These are phyloP conservation scores for Gonocerus acuteangulatus DNA, from an alignment of 2,888 invertebrate genomes.

Conservation along the genomic window DNA sequence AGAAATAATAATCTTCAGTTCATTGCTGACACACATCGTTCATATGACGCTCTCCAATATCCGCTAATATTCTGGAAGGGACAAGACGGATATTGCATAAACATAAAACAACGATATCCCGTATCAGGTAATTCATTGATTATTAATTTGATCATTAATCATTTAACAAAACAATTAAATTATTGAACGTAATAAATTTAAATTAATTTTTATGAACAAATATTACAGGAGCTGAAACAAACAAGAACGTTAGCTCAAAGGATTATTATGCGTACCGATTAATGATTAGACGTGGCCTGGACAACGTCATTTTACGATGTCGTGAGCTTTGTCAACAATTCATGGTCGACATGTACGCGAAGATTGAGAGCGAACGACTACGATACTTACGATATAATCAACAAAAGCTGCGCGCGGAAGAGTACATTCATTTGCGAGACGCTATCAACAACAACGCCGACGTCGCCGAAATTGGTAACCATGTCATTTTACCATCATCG, in stretches of 20 bases:
- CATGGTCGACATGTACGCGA: constrained; percentile 42
- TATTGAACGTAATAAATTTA: background rate
- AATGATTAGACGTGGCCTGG: constrained; percentile 36
- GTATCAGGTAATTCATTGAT: constrained; percentile 27
- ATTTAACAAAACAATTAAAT: too few relatives aligned
- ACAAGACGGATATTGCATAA: constrained; percentile 36
- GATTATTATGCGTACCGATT: constrained; percentile 38
- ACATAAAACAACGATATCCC: constrained; percentile 30
- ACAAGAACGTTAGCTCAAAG: constrained; percentile 1
- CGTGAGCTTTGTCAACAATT: constrained; percentile 39
- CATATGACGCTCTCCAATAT: constrained; percentile 8
- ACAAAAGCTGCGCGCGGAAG: constrained; percentile 38
- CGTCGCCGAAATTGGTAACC: constrained; percentile 36
- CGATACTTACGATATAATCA: constrained; percentile 41
- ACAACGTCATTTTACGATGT: constrained; percentile 34
- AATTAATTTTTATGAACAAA: background rate
- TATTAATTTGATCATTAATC: constrained; percentile 10
- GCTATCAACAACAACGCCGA: constrained; percentile 38
- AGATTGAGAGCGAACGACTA: constrained; percentile 41
- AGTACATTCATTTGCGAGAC: constrained; percentile 42
- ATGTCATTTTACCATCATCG: constrained; percentile 39
- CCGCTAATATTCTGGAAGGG: constrained; percentile 45
- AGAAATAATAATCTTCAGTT: constrained; percentile 8
- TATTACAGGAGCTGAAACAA: too few relatives aligned
- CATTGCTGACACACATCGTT: background rate